phyloP scores from a whole-genome alignment of 2,888 invertebrate genomes.

The Epistrophe grossulariae region DNA sequence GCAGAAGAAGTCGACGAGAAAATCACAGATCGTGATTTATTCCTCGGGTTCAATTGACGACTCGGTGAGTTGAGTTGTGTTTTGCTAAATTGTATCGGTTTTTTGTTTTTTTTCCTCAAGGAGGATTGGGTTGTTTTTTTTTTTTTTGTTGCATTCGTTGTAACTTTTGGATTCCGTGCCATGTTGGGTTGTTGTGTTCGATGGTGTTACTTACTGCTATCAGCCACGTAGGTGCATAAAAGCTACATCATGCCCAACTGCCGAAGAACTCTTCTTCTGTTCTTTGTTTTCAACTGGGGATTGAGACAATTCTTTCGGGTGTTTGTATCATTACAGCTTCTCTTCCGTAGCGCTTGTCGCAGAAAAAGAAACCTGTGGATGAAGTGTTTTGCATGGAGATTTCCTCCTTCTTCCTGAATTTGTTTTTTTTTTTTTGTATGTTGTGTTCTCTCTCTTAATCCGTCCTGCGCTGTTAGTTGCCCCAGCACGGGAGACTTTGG shows the following conservation, averaged over 20 bases:
- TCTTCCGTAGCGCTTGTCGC: conserved; percentile 3
- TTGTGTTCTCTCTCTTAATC: conserved; percentile 12
- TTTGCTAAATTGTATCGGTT: conserved; percentile 72
- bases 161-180: conserved; percentile 46
- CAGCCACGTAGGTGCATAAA: conserved; percentile 69
- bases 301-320: conserved; percentile 72
- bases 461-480: conserved; percentile 18
- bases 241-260: conserved; percentile 62
- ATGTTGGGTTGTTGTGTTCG: conserved; percentile 67
- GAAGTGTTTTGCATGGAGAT: conserved; percentile 64
- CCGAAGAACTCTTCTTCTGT: conserved; percentile 29
- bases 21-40: conserved; percentile 75
- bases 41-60: conserved; percentile 74
- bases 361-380: conserved; percentile 12
- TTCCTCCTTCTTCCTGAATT: conserved; percentile 29
- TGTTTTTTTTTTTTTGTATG: not conserved
- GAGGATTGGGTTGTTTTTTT: conserved; percentile 37
- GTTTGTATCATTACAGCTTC: conserved; percentile 65
- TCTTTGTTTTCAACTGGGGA: conserved; percentile 16
- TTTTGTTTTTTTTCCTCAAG: conserved; percentile 42
- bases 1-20: conserved; percentile 58
- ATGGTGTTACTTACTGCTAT: conserved; percentile 74
- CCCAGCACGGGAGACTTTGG: conserved; percentile 64
- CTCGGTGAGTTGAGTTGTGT: conserved; percentile 76
- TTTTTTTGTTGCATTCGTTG: not conserved